These are phyloP conservation scores for Leucophenga montana DNA, from an alignment of 2,888 invertebrate species.

Conservation along the genomic window DNA sequence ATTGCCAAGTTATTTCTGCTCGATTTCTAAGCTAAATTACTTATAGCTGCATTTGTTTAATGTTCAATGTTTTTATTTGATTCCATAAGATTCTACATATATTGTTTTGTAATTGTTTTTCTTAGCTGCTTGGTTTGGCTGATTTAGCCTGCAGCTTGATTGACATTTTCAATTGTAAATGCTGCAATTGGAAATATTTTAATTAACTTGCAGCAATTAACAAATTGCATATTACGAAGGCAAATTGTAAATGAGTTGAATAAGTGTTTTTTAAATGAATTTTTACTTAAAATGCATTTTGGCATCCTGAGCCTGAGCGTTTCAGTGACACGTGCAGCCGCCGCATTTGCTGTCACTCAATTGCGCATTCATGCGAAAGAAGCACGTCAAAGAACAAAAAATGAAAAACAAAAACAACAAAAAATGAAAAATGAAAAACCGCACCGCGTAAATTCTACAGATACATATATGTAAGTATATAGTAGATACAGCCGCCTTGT, in stretches of 20 bases:
- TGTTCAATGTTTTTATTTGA: slow-evolving; percentile 40
- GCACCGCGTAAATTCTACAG: too few species aligned
- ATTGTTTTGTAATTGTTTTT: slow-evolving; percentile 15
- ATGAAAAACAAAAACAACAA: too few species aligned
- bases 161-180: slow-evolving; percentile 55
- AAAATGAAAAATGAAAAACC: too few species aligned
- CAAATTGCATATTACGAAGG: slow-evolving; percentile 31
- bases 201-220: slow-evolving; percentile 6
- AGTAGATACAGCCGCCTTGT: too few species aligned
- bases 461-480: too few species aligned
- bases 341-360: slow-evolving; percentile 11
- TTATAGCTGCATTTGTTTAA: slow-evolving; percentile 41
- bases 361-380: too few species aligned
- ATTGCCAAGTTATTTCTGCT: slow-evolving; percentile 24
- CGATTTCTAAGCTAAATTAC: neutral
- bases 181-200: slow-evolving; percentile 3
- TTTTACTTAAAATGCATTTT: slow-evolving; percentile 10
- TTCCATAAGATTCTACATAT: slow-evolving; percentile 28
- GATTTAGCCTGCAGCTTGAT: slow-evolving; percentile 41
- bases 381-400: too few species aligned
- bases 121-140: slow-evolving; percentile 24
- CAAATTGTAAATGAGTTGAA: slow-evolving; percentile 49
- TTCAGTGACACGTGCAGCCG: neutral
- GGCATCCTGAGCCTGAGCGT: too few species aligned
- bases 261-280: slow-evolving; percentile 37